Percentiles rank a stretch among this genome's conserved stretches.
phyloP scores from a whole-genome alignment of 1,140 invertebrate genomes.

The Galleria mellonella region DNA sequence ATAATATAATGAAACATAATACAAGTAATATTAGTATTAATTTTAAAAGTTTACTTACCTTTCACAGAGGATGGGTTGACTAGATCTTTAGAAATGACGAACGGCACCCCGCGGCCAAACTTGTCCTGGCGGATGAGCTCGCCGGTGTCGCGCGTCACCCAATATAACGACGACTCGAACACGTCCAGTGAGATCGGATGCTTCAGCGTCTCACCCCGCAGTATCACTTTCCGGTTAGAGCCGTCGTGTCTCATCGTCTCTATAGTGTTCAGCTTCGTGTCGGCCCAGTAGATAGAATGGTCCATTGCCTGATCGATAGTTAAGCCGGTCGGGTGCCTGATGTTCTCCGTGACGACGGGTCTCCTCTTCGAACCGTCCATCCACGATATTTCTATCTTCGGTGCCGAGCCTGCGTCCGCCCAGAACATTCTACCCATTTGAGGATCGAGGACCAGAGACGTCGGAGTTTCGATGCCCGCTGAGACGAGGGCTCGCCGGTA shows the following conservation, averaged over 20 bases:
- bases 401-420: conserved; percentile 88
- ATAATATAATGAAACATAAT: no score
- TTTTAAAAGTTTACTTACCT: conserved; percentile 60
- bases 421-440: conserved; percentile 90
- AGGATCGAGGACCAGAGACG: conserved; percentile 91
- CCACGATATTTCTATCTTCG: conserved; percentile 94
- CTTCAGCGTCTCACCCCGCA: conserved; percentile 82
- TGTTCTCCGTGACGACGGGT: conserved; percentile 84
- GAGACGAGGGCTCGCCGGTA: conserved; percentile 87
- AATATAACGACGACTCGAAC: conserved; percentile 94
- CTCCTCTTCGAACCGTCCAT: conserved; percentile 94
- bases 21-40: no score
- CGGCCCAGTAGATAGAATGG: conserved; percentile 95
- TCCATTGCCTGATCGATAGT: conserved; percentile 93
- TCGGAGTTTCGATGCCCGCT: conserved; percentile 85
- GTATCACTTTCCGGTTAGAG: conserved; percentile 81
- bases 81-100: conserved; percentile 85
- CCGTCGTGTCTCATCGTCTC: conserved; percentile 93
- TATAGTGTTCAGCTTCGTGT: conserved; percentile 94
- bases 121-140: conserved; percentile 93
- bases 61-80: conserved; percentile 90
- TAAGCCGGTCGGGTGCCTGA: conserved; percentile 90
- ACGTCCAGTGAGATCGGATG: conserved; percentile 93
- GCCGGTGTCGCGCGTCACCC: conserved; percentile 89
- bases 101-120: conserved; percentile 95